These are phyloP conservation scores for Mya arenaria DNA, from an alignment of 1,140 invertebrate species.

Conservation along the genomic window DNA sequence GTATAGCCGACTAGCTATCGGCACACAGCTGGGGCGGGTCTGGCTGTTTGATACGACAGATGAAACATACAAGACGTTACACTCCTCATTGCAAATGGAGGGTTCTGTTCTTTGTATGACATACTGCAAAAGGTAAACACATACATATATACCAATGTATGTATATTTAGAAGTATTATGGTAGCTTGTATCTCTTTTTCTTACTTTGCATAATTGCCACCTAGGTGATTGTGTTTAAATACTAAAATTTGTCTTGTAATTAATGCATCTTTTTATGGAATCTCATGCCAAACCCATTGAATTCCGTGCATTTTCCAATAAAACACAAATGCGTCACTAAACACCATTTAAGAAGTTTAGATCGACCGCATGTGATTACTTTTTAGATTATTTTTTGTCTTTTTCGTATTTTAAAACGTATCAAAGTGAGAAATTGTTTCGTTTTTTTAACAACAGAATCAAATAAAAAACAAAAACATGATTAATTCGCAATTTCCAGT, in stretches of 20 bases:
- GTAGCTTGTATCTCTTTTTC: not conserved
- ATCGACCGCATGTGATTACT: too few relatives aligned
- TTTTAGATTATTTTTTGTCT: too few relatives aligned
- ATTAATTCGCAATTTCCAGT: too few relatives aligned
- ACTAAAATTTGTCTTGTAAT: not conserved
- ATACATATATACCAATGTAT: not conserved
- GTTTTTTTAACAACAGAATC: too few relatives aligned
- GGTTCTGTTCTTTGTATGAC: slow-evolving; percentile 69
- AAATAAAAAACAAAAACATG: too few relatives aligned
- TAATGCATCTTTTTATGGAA: too few relatives aligned
- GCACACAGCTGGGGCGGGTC: slow-evolving; percentile 69
- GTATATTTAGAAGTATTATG: not conserved
- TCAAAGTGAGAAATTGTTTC: too few relatives aligned
- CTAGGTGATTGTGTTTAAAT: not conserved
- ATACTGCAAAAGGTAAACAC: slow-evolving; percentile 58
- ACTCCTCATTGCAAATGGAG: slow-evolving; percentile 59
- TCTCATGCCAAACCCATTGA: too few relatives aligned
- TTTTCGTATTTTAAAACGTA: too few relatives aligned
- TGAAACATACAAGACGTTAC: slow-evolving; percentile 34
- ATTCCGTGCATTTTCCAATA: too few relatives aligned
- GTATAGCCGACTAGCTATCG: slow-evolving; percentile 60
- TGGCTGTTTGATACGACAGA: slow-evolving; percentile 70
- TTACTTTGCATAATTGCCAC: not conserved
- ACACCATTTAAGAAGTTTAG: too few relatives aligned
- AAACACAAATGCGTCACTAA: too few relatives aligned